phyloP scores from a whole-genome alignment of 2,888 invertebrate species.

The Boloria euphrosyne region DNA sequence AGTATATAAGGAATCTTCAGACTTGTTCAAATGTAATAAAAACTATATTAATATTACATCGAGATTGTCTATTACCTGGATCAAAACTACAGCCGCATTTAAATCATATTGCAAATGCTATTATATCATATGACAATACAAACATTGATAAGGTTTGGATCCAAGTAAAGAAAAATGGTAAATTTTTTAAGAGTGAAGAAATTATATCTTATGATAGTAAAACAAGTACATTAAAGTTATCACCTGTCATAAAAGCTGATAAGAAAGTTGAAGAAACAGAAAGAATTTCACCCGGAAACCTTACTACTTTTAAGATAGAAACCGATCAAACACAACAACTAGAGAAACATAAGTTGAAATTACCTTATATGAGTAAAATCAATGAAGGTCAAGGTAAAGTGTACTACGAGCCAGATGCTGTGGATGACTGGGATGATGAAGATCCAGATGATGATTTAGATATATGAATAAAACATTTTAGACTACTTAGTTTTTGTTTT shows the following conservation, averaged over 20 bases:
- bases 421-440: constrained; percentile 93
- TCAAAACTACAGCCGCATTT: constrained; percentile 70
- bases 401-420: constrained; percentile 88
- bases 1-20: constrained; percentile 52
- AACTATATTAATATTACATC: constrained; percentile 70
- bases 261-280: constrained; percentile 59
- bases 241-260: constrained; percentile 54
- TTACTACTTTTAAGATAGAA: constrained; percentile 85
- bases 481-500: not conserved
- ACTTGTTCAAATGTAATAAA: constrained; percentile 53
- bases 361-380: constrained; percentile 84
- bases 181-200: constrained; percentile 74
- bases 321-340: constrained; percentile 83
- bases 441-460: constrained; percentile 94
- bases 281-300: constrained; percentile 63
- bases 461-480: constrained; percentile 66
- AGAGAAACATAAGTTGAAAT: constrained; percentile 81
- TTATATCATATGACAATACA: constrained; percentile 57
- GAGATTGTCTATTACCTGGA: constrained; percentile 69
- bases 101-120: constrained; percentile 70
- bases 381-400: constrained; percentile 84
- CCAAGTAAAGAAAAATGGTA: constrained; percentile 78
- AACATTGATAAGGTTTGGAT: constrained; percentile 57
- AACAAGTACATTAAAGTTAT: constrained; percentile 56
- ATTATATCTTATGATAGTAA: constrained; percentile 57